Evolutionary conservation across 2,888 invertebrate species (phyloP), one percentile per base, ranked within the genome.

Genomic region (Trichopoda pennipes): DNA sequence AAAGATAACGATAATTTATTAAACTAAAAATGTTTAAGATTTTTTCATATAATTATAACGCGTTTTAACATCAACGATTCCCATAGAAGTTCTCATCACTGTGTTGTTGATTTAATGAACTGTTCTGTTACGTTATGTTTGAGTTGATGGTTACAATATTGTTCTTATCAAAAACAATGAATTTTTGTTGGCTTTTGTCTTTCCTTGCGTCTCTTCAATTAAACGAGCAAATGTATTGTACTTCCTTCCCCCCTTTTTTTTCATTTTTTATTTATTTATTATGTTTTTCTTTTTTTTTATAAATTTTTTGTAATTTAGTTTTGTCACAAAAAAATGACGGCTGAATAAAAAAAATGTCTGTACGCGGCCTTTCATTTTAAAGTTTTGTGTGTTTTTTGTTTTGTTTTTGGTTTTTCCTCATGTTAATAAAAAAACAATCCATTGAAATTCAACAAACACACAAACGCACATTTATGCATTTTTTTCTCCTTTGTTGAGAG

Each of bases 301-400:
- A n/a, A n/a, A n/a, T n/a, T n/a, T n/a, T 47, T 21, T 16, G 16
- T 66, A 21, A 21, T 56, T 51, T 63, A 64, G 23, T 64, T 51
- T 19, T 51, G 58, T 58, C 58, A 23, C 42, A 60, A 42, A 53
- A 51, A 69, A 58, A 61, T 47, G 21, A 72, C 44, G 51, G 56
- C 16, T 66, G 32, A 58, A 72, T 64, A 72, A 64, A 70, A 38
- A 70, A 70, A 38, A 70, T n/a, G 28, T 63, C 63, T 72, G 78
- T 66, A 58, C 72, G 53, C 10, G 56, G 64, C 53, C 60, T 60
- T 73, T 79, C 35, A 53, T 64, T 72, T 64, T 47, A 61, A 47
- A 55, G 32, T 9, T 19, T 17, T 17, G 1, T 28, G 28, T 28
- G 9, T 68, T 19, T 17, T 44, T 60, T 51, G 1, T 17, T 19